A percentile compares a stretch with the other conserved stretches of the same genome.
These are phyloP conservation scores for Cinclus mexicanus DNA, from an alignment of 2,113 vertebrate genomes.

Conservation along the genomic window DNA sequence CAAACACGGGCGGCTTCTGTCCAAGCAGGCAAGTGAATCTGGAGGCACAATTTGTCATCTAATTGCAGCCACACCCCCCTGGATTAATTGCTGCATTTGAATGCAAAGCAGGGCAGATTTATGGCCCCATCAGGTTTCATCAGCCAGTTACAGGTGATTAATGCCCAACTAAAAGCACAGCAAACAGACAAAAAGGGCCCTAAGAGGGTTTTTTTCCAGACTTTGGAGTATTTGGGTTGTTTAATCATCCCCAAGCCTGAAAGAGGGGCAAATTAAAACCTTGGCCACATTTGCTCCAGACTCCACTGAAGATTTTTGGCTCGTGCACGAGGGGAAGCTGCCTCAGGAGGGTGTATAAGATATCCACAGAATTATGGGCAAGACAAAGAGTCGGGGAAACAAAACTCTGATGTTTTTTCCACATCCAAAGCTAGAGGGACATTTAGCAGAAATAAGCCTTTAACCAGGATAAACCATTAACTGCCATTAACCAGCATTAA, in stretches of 20 bases:
- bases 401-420: background rate
- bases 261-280: background rate
- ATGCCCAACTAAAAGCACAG: background rate
- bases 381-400: background rate
- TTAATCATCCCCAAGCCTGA: background rate
- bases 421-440: background rate
- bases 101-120: conserved; percentile 17
- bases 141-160: background rate
- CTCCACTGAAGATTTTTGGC: background rate
- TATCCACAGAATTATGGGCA: background rate
- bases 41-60: conserved; percentile 58
- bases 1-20: background rate
- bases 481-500: too few species aligned
- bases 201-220: too few species aligned
- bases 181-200: background rate
- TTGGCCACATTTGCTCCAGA: background rate
- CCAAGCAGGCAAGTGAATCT: conserved; percentile 45
- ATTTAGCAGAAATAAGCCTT: background rate
- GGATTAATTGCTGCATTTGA: conserved; percentile 35
- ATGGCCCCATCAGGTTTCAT: conserved; percentile 8
- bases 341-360: background rate
- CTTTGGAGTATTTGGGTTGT: background rate
- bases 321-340: fast-evolving
- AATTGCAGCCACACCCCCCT: conserved; percentile 42
- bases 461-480: background rate